phyloP scores from a whole-genome alignment of 2,888 invertebrate genomes.

The Cosmorhoe ocellata region DNA sequence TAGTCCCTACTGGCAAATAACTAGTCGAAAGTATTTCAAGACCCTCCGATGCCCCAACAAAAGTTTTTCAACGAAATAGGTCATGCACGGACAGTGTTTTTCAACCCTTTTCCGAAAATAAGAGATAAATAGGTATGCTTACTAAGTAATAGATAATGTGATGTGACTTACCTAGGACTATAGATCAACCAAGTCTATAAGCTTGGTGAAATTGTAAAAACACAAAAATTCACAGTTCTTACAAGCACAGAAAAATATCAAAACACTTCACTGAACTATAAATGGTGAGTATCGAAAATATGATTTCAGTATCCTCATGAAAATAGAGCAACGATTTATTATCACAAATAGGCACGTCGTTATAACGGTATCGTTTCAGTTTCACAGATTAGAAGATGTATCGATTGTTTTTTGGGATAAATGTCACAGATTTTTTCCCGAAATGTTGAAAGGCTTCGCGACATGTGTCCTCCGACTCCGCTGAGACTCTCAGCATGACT shows the following conservation, averaged over 20 bases:
- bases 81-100: too few relatives aligned
- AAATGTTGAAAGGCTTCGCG: slow-evolving; percentile 70
- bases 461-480: slow-evolving; percentile 77
- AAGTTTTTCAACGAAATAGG: neutral
- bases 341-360: slow-evolving; percentile 74
- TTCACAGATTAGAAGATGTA: slow-evolving; percentile 48
- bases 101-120: too few relatives aligned
- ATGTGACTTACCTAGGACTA: slow-evolving; percentile 8
- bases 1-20: too few relatives aligned
- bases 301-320: slow-evolving; percentile 65
- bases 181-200: slow-evolving; percentile 10
- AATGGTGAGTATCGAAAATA: slow-evolving; percentile 54
- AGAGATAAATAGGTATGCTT: too few relatives aligned
- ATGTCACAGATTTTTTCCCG: slow-evolving; percentile 74
- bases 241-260: slow-evolving; percentile 52
- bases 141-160: too few relatives aligned
- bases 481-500: slow-evolving; percentile 81
- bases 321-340: slow-evolving; percentile 56
- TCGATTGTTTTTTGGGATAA: slow-evolving; percentile 59
- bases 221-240: slow-evolving; percentile 34
- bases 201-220: slow-evolving; percentile 11
- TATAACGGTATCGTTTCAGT: slow-evolving; percentile 58
- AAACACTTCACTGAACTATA: slow-evolving; percentile 71
- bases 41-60: neutral
- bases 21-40: too few relatives aligned